Evolutionary conservation across 2,113 vertebrate species (phyloP).

Genomic region (Phaethon lepturus): DNA sequence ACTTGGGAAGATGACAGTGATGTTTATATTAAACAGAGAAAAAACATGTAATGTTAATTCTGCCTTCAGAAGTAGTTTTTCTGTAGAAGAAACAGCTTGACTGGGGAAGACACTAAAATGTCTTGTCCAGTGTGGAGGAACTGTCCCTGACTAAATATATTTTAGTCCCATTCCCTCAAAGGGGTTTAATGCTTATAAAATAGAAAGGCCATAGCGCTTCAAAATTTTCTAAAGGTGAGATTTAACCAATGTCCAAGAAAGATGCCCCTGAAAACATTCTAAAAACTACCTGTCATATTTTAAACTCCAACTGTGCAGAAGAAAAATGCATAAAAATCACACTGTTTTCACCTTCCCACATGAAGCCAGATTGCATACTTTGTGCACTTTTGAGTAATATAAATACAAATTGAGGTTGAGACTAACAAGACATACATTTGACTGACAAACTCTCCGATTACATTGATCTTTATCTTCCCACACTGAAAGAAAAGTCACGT

Average conservation of each 20-base stretch:
- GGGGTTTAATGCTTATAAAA: neutral
- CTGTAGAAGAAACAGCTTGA: neutral
- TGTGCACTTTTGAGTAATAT: neutral
- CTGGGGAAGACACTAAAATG: neutral
- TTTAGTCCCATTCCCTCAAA: neutral
- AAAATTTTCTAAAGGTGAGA: neutral
- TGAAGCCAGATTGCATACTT: neutral
- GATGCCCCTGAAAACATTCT: neutral
- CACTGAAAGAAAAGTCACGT: neutral
- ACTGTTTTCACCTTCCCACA: neutral
- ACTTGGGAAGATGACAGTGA: neutral
- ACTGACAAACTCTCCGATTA: neutral
- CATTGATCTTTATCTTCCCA: neutral
- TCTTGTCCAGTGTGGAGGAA: too few species aligned
- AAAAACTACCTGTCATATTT: neutral
- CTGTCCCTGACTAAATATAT: neutral
- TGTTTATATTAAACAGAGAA: neutral
- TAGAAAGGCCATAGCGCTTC: neutral
- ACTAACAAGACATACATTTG: neutral
- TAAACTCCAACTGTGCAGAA: neutral
- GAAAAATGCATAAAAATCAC: neutral
- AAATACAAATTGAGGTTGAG: neutral
- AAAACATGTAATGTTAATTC: neutral
- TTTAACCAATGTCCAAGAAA: neutral
- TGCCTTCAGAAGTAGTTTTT: neutral